A percentile compares a stretch with the other conserved stretches of the same genome.
phyloP scores from a whole-genome alignment of 1,140 invertebrate species.

The Prorops nasuta region DNA sequence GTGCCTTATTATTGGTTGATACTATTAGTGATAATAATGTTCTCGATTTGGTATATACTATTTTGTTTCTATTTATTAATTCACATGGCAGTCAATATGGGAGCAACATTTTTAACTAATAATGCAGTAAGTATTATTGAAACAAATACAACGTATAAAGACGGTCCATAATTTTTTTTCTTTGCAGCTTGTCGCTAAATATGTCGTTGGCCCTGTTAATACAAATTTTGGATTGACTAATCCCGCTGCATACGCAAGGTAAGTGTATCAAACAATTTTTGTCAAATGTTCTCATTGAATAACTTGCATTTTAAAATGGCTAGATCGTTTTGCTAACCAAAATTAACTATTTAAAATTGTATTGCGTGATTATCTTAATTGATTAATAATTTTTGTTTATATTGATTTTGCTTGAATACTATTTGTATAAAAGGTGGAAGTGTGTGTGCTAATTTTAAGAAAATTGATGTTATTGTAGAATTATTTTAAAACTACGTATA shows the following conservation, averaged over 20 bases:
- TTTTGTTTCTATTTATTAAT: constrained; percentile 72
- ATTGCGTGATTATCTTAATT: too few species aligned
- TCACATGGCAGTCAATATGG: constrained; percentile 71
- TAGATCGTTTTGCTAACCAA: too few species aligned
- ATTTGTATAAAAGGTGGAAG: too few species aligned
- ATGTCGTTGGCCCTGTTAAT: constrained; percentile 45
- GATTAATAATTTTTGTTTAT: too few species aligned
- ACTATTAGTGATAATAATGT: constrained; percentile 59
- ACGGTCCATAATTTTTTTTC: constrained; percentile 12
- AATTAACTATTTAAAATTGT: too few species aligned
- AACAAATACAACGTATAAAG: neutral
- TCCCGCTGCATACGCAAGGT: constrained; percentile 50
- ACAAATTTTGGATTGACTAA: constrained; percentile 43
- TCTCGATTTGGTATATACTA: constrained; percentile 66
- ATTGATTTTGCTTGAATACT: too few species aligned
- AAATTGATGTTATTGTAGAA: too few species aligned
- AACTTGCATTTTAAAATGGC: too few species aligned
- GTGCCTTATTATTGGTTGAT: constrained; percentile 56
- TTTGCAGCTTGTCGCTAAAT: constrained; percentile 49
- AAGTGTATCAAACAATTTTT: constrained; percentile 19
- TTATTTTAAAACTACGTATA: too few species aligned
- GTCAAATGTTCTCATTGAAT: too few species aligned
- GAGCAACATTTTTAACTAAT: constrained; percentile 44
- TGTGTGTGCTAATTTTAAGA: too few species aligned
- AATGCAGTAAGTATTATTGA: constrained; percentile 36